Evolutionary conservation across 2,888 invertebrate genomes (phyloP), one percentile per base, ranked within the genome.

Genomic region (Dynastes hyllus): DNA sequence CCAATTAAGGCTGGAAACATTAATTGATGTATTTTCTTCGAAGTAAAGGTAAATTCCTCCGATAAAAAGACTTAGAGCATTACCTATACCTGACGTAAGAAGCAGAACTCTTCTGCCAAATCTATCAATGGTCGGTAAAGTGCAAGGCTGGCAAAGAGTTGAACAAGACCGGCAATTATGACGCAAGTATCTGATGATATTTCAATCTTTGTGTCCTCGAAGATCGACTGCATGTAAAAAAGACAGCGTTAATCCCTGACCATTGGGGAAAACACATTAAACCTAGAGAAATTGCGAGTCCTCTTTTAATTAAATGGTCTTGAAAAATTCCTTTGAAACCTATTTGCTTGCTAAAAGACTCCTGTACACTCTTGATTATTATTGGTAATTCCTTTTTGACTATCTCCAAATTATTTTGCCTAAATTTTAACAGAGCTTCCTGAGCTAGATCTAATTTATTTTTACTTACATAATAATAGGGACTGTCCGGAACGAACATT

Each of bases 401-500:
- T 0, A 53, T 71, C 11, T 95, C 95, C 3, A 91, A 89, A 80
- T 93, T 91, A 0, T 90, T 89, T 2, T 89, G 87, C 0, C 96
- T 91, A 13, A 97, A 90, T 82, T 90, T 93, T 73, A 92, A 90
- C 81, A 97, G 87, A 13, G 95, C 90, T 0, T 89, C 88, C 0
- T 92, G 88, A 0, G 96, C 96, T 0, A 93, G 91, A 0, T 91
- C 88, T 0, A 87, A 88, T 73, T 91, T 87, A 22, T 93, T 92
- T 87, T 92, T 91, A 45, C 88, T 88, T 1, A 94, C 88, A 58
- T 92, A 90, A 83, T 92, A 94, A 78, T 93, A 92, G 0, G 97
- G 97, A 0, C 95, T 93, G 85, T 97, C 96, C 0, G 96, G 96
- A 91, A 95, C 93, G 82, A 93, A 92, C 85, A 93, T 91, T 87